Evolutionary conservation across 2,113 vertebrate genomes (phyloP).

Genomic region (Sylvia atricapilla): DNA sequence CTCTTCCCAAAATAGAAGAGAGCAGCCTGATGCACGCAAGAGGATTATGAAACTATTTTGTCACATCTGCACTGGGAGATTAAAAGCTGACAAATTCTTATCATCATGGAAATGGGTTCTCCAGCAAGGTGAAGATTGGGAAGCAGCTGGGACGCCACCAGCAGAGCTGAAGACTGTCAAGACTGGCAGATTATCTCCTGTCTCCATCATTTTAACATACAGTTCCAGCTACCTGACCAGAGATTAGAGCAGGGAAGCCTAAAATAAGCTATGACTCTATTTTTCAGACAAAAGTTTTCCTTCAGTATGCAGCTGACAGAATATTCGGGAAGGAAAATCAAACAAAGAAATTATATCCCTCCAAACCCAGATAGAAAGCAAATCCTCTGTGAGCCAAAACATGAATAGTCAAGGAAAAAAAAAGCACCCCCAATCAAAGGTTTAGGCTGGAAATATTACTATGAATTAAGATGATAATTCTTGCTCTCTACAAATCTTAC

Average conservation of each 20-base stretch:
- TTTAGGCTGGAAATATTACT: neutral
- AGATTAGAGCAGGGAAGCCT: neutral
- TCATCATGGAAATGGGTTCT: constrained; percentile 12
- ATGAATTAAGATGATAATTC: neutral
- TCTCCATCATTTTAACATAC: neutral
- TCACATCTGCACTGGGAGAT: constrained; percentile 26
- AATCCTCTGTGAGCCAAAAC: neutral
- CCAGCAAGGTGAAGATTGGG: neutral
- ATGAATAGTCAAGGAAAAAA: neutral
- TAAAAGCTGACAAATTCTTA: constrained; percentile 44
- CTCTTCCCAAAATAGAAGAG: neutral
- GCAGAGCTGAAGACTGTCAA: neutral
- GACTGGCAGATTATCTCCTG: neutral
- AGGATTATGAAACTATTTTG: neutral
- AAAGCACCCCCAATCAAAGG: neutral
- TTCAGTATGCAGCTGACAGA: neutral
- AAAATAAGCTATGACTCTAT: neutral
- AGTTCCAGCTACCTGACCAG: neutral
- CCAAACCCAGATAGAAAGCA: neutral
- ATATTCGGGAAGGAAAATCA: neutral
- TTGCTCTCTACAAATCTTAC: neutral
- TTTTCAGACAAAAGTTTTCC: neutral
- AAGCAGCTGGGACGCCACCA: neutral
- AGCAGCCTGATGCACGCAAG: neutral
- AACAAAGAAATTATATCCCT: neutral